These are phyloP conservation scores for Diachrysia chrysitis DNA, from an alignment of 2,888 invertebrate genomes.

Conservation along the genomic window DNA sequence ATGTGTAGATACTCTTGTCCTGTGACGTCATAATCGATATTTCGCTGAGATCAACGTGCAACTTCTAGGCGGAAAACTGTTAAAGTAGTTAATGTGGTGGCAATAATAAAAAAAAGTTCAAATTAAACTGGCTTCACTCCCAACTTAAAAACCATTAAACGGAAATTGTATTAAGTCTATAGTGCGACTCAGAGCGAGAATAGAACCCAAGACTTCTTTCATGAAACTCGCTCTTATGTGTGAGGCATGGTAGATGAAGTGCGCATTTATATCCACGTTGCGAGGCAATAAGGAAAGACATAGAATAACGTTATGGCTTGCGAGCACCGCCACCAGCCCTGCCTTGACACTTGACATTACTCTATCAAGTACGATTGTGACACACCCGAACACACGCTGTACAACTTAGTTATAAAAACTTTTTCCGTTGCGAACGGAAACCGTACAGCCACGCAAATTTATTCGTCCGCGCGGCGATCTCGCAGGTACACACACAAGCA, in stretches of 20 bases:
- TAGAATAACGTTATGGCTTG: constrained; percentile 8
- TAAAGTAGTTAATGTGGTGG: neutral
- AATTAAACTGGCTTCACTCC: no score
- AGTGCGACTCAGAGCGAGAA: neutral
- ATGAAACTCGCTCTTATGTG: neutral
- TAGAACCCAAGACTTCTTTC: neutral
- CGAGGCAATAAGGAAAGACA: constrained; percentile 40
- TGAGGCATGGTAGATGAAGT: neutral
- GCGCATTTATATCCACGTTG: constrained; percentile 7
- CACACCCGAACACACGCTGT: constrained; percentile 37
- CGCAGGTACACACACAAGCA: constrained; percentile 21
- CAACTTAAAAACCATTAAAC: no score
- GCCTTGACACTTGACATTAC: constrained; percentile 74
- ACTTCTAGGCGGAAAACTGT: neutral
- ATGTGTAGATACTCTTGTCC: neutral
- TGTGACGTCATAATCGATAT: neutral
- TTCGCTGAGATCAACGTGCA: neutral
- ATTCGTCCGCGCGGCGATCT: constrained; percentile 45
- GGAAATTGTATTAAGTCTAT: no score
- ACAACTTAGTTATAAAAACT: constrained; percentile 43
- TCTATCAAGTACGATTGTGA: constrained; percentile 61
- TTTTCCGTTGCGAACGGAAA: constrained; percentile 55
- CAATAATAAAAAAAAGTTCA: neutral
- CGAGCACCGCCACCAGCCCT: constrained; percentile 54
- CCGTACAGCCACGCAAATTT: constrained; percentile 54